A percentile compares a stretch with the other conserved stretches of the same genome.
These are phyloP conservation scores for Erethizon dorsatum DNA, from an alignment of 2,797 vertebrate species.

Conservation along the genomic window DNA sequence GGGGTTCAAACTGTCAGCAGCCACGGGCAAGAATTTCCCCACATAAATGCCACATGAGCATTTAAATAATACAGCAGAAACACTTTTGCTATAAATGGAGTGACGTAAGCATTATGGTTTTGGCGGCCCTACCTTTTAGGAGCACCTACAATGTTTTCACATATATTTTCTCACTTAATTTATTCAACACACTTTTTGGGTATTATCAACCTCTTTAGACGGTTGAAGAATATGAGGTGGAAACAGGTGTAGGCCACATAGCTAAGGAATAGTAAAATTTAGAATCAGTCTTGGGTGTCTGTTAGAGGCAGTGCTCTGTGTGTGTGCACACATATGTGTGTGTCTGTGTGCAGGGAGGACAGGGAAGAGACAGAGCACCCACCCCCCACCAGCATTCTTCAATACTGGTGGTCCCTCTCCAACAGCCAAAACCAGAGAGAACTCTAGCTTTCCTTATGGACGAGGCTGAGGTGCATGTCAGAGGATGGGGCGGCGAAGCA, in stretches of 20 bases:
- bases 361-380: not conserved
- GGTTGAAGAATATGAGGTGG: not conserved
- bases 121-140: not conserved
- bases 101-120: not conserved
- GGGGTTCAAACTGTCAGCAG: slow-evolving; percentile 19
- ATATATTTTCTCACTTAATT: slow-evolving; percentile 55
- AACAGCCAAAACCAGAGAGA: not conserved
- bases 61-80: slow-evolving; percentile 49
- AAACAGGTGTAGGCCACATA: not conserved
- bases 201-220: slow-evolving; percentile 17
- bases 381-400: not conserved
- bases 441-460: not conserved
- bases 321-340: not conserved
- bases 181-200: not conserved
- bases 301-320: not conserved
- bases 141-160: not conserved
- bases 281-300: not conserved
- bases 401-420: not conserved
- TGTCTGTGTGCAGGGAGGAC: not conserved
- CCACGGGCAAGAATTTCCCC: not conserved
- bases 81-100: slow-evolving; percentile 3
- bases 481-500: not conserved
- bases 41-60: not conserved
- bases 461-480: not conserved
- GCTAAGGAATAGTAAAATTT: not conserved